Evolutionary conservation across 2,113 vertebrate species (phyloP).

Genomic region (Oreochromis spilurus): DNA sequence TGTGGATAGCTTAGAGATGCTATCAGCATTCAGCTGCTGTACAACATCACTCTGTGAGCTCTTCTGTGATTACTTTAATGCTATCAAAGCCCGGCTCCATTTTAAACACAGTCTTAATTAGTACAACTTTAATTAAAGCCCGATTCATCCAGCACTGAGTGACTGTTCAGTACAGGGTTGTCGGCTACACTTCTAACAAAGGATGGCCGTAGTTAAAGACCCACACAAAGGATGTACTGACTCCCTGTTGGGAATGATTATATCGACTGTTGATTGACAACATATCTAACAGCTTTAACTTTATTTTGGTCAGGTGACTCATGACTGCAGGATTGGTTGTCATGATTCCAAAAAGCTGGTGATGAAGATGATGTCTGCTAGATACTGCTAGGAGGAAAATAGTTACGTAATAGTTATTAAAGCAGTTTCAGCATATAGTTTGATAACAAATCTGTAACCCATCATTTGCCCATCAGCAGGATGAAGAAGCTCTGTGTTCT

Average conservation of each 20-base stretch:
- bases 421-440: slow-evolving; percentile 2
- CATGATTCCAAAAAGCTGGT: neutral
- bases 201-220: neutral
- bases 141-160: slow-evolving; percentile 36
- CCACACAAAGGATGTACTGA: neutral
- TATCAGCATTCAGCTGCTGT: slow-evolving; percentile 47
- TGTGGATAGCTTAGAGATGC: slow-evolving; percentile 40
- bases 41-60: slow-evolving; percentile 38
- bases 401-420: slow-evolving; percentile 40
- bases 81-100: slow-evolving; percentile 51
- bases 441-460: slow-evolving; percentile 10
- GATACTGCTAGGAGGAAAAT: neutral
- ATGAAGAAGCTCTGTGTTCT: neutral
- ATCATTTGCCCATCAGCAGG: neutral
- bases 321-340: slow-evolving; percentile 7
- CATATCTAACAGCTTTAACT: neutral
- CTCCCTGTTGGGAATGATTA: slow-evolving; percentile 2
- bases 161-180: slow-evolving; percentile 3
- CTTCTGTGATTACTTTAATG: slow-evolving; percentile 53
- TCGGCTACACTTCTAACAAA: neutral
- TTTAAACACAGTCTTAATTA: slow-evolving; percentile 56
- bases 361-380: slow-evolving; percentile 24
- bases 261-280: slow-evolving; percentile 9
- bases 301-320: slow-evolving; percentile 10
- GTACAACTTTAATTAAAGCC: slow-evolving; percentile 64